Base-by-base conservation (phyloP, 2,797 vertebrate genomes). In the Gobio occitaniae region DNA sequence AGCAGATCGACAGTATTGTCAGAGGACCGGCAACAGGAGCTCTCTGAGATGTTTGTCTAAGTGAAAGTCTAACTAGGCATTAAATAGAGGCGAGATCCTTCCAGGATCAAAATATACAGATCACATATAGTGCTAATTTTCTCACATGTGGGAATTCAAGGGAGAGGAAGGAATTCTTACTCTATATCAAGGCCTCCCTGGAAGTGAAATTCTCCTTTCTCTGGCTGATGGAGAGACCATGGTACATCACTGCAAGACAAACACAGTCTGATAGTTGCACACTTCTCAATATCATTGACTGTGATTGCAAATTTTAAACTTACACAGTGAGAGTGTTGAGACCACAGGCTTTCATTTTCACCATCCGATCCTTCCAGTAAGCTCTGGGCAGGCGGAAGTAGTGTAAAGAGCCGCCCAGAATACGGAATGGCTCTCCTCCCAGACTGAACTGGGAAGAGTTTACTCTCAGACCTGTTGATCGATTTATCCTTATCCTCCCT, bases 291-390 rank as follows among this genome's bases (percentile, higher is more conserved):
- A 59, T 65, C 21, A 65, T 2, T 78, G 25, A 6, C 54, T 3
- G 1, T 19, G 56, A 44, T 15, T 19, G 8, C 6, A 9, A 29
- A 29, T 65, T 81, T 84, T 19, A 54, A 41, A 86, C 96, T 78
- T 93, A 99, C 98, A 96, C 98, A 0, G 97, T 97, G 87, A 99
- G 94, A 1, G 97, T 98, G 93, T 98, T 99, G 86, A 99, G 92
- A 84, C 98, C 98, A 71, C 97, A 97, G 0, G 97, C 97, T 92
- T 95, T 97, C 95, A 99, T 96, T 88, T 99, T 99, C 50, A 95
- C 84, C 95, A 99, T 90, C 0, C 98, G 96, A 87, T 99, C 97
- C 48, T 91, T 95, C 98, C 98, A 99, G 91, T 97, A 97, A 1
- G 95, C 95, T 76, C 93, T 93, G 70, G 97, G 98, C 54, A 98